These are phyloP conservation scores for Montipora capitata DNA, from an alignment of 92 coral and sea anemone genomes.

Conservation along the genomic window DNA sequence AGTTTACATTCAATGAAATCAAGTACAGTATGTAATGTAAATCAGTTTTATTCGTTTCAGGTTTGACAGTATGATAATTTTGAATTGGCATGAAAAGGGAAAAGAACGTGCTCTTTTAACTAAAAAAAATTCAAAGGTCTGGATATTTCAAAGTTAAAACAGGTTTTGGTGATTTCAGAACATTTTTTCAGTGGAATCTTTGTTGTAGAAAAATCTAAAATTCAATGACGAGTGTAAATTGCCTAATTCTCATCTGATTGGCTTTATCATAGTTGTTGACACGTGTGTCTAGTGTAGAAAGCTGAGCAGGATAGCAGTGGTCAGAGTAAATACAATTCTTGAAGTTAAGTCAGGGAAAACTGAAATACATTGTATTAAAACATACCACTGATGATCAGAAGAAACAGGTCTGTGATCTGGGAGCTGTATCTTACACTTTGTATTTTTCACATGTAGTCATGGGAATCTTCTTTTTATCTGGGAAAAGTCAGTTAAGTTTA, in stretches of 20 bases:
- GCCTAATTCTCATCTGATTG: slow-evolving; percentile 26
- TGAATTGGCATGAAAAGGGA: slow-evolving; percentile 2
- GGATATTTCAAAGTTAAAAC: slow-evolving; percentile 14
- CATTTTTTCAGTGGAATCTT: neutral
- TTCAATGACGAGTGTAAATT: neutral
- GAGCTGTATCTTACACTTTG: slow-evolving; percentile 14
- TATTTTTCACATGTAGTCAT: slow-evolving; percentile 22
- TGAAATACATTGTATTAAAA: slow-evolving; percentile 14
- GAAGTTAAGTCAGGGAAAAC: slow-evolving; percentile 30
- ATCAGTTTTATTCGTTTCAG: slow-evolving; percentile 38
- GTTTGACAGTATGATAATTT: slow-evolving; percentile 23
- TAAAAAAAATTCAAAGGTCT: slow-evolving; percentile 54
- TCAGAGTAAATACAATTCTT: slow-evolving; percentile 11
- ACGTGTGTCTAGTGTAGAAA: neutral
- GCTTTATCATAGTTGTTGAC: slow-evolving; percentile 2
- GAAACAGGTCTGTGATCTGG: slow-evolving; percentile 13
- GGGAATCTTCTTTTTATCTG: slow-evolving; percentile 7
- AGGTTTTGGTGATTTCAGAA: neutral
- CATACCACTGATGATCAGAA: slow-evolving; percentile 16
- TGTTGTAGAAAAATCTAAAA: too few relatives aligned
- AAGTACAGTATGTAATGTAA: slow-evolving; percentile 28
- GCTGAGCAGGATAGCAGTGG: slow-evolving; percentile 22
- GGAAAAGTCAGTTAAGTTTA: slow-evolving; percentile 18
- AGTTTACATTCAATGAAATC: slow-evolving; percentile 31
- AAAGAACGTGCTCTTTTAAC: slow-evolving; percentile 8